A percentile compares a stretch with the other conserved stretches of the same genome.
These are phyloP conservation scores for Synodontis membranacea DNA, from an alignment of 2,113 vertebrate genomes.

Conservation along the genomic window DNA sequence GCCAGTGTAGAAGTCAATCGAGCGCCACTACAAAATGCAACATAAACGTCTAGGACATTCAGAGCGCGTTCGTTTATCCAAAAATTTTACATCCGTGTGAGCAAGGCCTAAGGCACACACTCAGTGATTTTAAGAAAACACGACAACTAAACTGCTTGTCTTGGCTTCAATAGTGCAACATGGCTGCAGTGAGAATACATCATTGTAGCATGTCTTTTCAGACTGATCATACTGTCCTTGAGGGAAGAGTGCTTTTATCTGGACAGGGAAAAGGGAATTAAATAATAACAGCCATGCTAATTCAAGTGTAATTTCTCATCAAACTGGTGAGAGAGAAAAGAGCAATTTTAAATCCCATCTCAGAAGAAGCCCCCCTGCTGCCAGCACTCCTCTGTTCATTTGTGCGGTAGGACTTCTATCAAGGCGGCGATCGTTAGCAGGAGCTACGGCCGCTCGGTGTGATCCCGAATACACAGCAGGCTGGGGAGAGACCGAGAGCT, in stretches of 20 bases:
- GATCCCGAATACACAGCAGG: slow-evolving; percentile 25
- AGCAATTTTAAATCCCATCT: slow-evolving; percentile 47
- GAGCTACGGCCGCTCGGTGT: slow-evolving; percentile 36
- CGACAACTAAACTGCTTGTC: slow-evolving; percentile 58
- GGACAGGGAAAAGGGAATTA: slow-evolving; percentile 30
- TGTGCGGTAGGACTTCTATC: slow-evolving; percentile 43
- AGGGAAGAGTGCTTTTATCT: slow-evolving; percentile 28
- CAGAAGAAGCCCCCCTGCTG: slow-evolving; percentile 45
- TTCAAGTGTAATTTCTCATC: slow-evolving; percentile 49
- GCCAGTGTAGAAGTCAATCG: no score
- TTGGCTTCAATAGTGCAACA: slow-evolving; percentile 57
- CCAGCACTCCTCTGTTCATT: slow-evolving; percentile 48
- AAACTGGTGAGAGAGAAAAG: slow-evolving; percentile 45
- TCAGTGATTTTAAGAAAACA: slow-evolving; percentile 52
- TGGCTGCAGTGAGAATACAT: slow-evolving; percentile 49
- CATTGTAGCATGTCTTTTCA: slow-evolving; percentile 41
- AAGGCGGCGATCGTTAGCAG: slow-evolving; percentile 42
- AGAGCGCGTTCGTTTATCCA: no score
- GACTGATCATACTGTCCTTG: slow-evolving; percentile 53
- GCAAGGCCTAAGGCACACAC: no score
- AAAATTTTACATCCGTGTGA: no score
- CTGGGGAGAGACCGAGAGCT: slow-evolving; percentile 2
- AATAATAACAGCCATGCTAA: slow-evolving; percentile 47
- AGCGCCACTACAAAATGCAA: no score
- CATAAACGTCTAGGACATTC: no score